Evolutionary conservation across 2,888 invertebrate genomes (phyloP).

Genomic region (Dioctria linearis): DNA sequence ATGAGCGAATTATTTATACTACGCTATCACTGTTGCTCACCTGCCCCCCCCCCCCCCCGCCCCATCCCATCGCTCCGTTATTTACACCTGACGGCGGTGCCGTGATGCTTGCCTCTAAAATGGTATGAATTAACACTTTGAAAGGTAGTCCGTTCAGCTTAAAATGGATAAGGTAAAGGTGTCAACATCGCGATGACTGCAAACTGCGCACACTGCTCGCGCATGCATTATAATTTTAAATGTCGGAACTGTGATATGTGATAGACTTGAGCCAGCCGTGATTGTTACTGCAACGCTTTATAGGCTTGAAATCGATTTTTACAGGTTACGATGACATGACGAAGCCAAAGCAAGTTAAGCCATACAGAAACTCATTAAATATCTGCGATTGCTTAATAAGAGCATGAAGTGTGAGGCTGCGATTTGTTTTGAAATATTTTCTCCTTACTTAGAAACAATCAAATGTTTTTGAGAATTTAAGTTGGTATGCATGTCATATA

Average conservation of each 20-base stretch:
- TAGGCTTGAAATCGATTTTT: slow-evolving; percentile 50
- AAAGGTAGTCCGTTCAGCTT: slow-evolving; percentile 38
- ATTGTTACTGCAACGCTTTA: slow-evolving; percentile 47
- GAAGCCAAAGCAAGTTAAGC: not conserved
- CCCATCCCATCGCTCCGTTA: not conserved
- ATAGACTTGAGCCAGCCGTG: slow-evolving; percentile 10
- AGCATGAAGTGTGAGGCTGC: not conserved
- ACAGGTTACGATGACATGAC: slow-evolving; percentile 18
- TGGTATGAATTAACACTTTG: not conserved
- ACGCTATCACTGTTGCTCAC: too few relatives aligned
- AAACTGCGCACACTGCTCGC: not conserved
- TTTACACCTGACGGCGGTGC: slow-evolving; percentile 31
- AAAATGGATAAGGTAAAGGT: slow-evolving; percentile 35
- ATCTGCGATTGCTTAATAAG: slow-evolving; percentile 4
- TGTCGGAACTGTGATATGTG: slow-evolving; percentile 40
- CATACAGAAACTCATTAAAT: slow-evolving; percentile 19
- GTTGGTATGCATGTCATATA: too few relatives aligned
- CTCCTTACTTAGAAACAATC: not conserved
- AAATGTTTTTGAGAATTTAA: not conserved
- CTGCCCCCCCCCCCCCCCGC: too few relatives aligned
- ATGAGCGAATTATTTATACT: too few relatives aligned
- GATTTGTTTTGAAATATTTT: slow-evolving; percentile 38
- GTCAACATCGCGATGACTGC: slow-evolving; percentile 16
- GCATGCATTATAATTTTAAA: not conserved
- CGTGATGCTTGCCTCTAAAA: slow-evolving; percentile 18